Base-by-base conservation (phyloP, 35 echinoderm and acorn worm species). In the Holothuria glaberrima region DNA sequence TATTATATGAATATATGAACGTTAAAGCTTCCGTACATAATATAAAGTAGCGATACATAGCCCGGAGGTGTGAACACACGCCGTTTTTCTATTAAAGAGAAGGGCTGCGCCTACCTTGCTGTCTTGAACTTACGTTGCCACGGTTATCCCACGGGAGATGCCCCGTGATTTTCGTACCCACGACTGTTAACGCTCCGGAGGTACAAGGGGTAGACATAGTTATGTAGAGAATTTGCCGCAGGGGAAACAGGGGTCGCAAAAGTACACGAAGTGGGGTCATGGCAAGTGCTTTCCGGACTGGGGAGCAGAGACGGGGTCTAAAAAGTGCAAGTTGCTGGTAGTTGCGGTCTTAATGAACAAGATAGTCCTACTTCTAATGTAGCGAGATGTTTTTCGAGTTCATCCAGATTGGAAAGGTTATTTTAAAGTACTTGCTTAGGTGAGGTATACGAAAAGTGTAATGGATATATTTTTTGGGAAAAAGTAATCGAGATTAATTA, bases 211-310 rank as follows among this genome's bases (percentile, higher is more conserved):
- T 84, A 56, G 52, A 84, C 20, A 17, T 57, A 84, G 80, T 28
- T 84, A 84, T 84, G 80, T 61, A 22, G 80, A 84, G 56, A 84
- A 84, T 84, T 84, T 84, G 80, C 80, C 80, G 80, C 80, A 84
- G 80, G 80, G 80, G 80, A 27, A 84, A 61, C 13, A 63, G 50
- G 21, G 80, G 30, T 35, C 12, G 36, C 24, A 29, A 84, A 84
- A 84, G 80, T 84, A 38, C 80, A 84, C 10, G 27, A 21, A 21
- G 54, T 61, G 80, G 59, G 80, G 80, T 84, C 80, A 84, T 78
- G 74, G 27, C 19, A 48, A 78, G 29, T 14, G 21, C 20, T 78
- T 78, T 22, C 20, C n/a, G 21, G 34, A 38, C 27, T 48, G 38
- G 21, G 0, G 35, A 48, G 20, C n/a, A 31, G 26, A 78, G 20